A percentile compares a stretch with the other conserved stretches of the same genome.
Conservation (phyloP, 2,797 vertebrate genomes). For the Sphaeramia orbicularis region DNA sequence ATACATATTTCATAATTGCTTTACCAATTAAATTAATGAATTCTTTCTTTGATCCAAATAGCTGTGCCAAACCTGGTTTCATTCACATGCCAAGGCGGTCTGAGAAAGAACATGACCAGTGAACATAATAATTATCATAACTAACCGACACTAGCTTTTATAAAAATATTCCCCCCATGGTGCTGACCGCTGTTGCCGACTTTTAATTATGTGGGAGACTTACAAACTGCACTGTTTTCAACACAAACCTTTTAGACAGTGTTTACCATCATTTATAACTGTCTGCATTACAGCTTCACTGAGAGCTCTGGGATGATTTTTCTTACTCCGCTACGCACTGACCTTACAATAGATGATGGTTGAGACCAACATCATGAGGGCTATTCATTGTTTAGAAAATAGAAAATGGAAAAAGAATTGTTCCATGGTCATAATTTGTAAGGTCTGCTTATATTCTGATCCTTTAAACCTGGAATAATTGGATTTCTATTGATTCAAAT, state of each 20-base stretch:
- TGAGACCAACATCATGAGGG: not conserved
- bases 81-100: conserved; percentile 34
- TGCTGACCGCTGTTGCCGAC: conserved; percentile 28
- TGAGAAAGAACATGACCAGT: conserved; percentile 32
- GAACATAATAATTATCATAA: conserved; percentile 49
- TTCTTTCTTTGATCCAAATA: conserved; percentile 57
- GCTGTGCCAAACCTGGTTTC: conserved; percentile 58
- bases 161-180: not conserved
- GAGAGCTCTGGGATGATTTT: conserved; percentile 25
- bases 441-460: no score
- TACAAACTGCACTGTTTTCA: conserved; percentile 16
- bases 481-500: no score
- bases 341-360: conserved; percentile 1
- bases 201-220: conserved; percentile 50
- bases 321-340: conserved; percentile 3
- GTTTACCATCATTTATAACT: conserved; percentile 43
- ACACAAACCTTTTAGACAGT: conserved; percentile 33
- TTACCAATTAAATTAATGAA: conserved; percentile 73
- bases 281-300: not conserved
- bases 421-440: no score
- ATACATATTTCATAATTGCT: conserved; percentile 79
- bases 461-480: no score
- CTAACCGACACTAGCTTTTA: conserved; percentile 36
- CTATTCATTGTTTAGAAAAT: conserved; percentile 3
- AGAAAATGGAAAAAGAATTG: no score